These are phyloP conservation scores for Pelusios castaneus DNA, from an alignment of 2,113 vertebrate genomes.

Conservation along the genomic window DNA sequence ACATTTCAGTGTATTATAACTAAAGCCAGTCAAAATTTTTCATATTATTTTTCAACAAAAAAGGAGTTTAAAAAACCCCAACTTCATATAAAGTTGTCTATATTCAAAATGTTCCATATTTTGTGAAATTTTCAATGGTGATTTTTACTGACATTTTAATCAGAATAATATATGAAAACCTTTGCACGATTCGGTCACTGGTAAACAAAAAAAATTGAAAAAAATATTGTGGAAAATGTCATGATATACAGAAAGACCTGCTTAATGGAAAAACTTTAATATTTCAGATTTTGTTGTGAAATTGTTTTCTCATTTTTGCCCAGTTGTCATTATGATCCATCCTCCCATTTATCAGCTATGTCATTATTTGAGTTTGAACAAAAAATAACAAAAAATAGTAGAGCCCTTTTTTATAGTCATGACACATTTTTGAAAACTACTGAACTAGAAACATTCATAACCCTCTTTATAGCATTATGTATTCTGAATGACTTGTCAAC, in stretches of 20 bases:
- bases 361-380: background rate
- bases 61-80: background rate
- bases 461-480: background rate
- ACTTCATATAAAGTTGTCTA: background rate
- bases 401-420: background rate
- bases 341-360: background rate
- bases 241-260: background rate
- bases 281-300: background rate
- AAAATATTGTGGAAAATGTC: background rate
- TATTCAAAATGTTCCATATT: background rate
- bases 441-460: background rate
- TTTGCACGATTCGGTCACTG: background rate
- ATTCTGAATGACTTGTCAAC: background rate
- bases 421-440: background rate
- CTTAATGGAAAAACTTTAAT: background rate
- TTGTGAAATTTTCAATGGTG: background rate
- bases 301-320: background rate
- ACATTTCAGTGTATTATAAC: background rate
- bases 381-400: background rate
- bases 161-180: background rate
- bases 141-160: background rate
- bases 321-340: background rate
- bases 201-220: background rate
- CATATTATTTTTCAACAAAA: background rate
- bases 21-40: background rate